Conservation (phyloP, 2,797 vertebrate genomes). For the Falco berigora region DNA sequence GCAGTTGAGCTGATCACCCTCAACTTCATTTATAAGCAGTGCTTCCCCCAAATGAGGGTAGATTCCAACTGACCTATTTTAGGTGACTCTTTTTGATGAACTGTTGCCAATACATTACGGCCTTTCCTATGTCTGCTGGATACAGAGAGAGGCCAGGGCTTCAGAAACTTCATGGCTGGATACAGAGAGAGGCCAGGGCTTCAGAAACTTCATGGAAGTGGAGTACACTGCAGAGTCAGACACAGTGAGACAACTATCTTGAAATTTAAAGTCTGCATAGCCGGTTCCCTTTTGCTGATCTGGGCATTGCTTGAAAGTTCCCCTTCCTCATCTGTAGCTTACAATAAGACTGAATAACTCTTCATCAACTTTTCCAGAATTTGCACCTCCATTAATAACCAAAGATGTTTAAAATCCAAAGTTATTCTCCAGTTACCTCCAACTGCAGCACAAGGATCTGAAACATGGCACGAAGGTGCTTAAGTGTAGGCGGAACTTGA, state of each 20-base stretch:
- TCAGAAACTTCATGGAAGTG: background rate
- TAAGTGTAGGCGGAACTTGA: background rate
- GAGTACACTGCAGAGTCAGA: background rate
- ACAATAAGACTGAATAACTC: background rate
- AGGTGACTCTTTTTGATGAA: background rate
- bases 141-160: background rate
- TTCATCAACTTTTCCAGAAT: background rate
- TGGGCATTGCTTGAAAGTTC: background rate
- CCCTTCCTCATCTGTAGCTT: background rate
- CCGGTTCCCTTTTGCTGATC: background rate
- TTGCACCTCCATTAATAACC: fast-evolving
- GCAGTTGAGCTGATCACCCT: background rate
- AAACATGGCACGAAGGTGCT: background rate
- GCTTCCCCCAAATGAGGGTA: background rate
- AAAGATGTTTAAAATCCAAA: background rate
- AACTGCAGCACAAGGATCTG: background rate
- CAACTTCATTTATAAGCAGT: background rate
- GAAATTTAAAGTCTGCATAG: background rate
- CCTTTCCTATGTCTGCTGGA: background rate
- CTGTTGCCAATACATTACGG: background rate
- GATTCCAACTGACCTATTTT: background rate
- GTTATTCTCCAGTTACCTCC: background rate
- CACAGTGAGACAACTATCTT: background rate
- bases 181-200: background rate
- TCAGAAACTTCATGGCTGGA: background rate